phyloP scores from a whole-genome alignment of 1,140 invertebrate genomes.

The Zophobas atratus region DNA sequence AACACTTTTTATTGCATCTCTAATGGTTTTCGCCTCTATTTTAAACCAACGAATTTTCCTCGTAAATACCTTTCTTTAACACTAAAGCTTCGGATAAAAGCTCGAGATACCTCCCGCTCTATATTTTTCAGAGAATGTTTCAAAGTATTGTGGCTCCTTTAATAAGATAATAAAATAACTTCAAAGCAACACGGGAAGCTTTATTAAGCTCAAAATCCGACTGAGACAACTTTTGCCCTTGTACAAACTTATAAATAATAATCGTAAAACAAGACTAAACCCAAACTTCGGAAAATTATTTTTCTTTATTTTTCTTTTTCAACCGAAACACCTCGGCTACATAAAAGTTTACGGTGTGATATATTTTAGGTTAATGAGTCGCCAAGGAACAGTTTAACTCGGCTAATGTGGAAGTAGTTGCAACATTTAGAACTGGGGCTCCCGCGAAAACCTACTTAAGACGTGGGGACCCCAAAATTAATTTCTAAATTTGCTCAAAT shows the following conservation, averaged over 20 bases:
- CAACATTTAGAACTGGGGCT: no score
- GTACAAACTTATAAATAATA: constrained; percentile 18
- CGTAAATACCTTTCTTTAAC: constrained; percentile 30
- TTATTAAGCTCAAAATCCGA: background rate
- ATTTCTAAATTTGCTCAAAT: no score
- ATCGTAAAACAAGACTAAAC: constrained; percentile 9
- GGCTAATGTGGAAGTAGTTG: no score
- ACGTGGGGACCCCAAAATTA: no score
- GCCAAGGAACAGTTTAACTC: no score
- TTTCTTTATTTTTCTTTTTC: no score
- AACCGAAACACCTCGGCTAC: no score
- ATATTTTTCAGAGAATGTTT: constrained; percentile 32
- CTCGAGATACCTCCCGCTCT: background rate
- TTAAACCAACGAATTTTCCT: constrained; percentile 31
- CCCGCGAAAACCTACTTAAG: no score
- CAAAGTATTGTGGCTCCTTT: constrained; percentile 22
- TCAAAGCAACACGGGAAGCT: constrained; percentile 27
- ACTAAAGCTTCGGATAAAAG: constrained; percentile 20
- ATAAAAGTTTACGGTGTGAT: no score
- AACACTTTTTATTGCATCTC: constrained; percentile 30
- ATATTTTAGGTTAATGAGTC: no score
- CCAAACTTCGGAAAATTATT: background rate
- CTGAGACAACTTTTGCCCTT: constrained; percentile 7
- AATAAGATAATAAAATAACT: constrained; percentile 35
- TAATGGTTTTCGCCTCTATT: constrained; percentile 12